Evolutionary conservation across 2,113 vertebrate genomes (phyloP).

Genomic region (Malurus cyaneus): DNA sequence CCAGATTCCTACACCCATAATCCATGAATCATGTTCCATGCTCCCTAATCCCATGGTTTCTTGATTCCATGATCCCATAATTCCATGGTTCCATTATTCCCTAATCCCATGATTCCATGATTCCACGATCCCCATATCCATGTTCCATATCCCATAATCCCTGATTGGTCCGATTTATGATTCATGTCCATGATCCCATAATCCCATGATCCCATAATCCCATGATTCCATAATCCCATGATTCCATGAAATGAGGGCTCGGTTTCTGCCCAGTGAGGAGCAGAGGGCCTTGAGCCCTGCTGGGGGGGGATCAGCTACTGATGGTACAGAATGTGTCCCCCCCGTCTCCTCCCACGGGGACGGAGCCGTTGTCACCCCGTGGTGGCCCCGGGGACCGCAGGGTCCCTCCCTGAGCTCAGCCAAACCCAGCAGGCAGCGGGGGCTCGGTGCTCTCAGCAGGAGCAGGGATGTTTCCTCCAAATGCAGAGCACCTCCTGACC

Average conservation of each 20-base stretch:
- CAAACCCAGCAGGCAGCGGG: background rate
- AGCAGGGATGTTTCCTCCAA: background rate
- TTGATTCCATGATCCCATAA: too few relatives aligned
- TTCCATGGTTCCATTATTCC: too few relatives aligned
- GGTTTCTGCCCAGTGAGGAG: background rate
- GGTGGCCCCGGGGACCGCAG: background rate
- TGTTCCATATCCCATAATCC: too few relatives aligned
- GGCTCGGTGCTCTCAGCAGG: fast-evolving
- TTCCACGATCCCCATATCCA: too few relatives aligned
- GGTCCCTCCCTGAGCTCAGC: background rate
- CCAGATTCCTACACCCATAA: too few relatives aligned
- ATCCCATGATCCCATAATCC: too few relatives aligned
- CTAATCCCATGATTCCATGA: too few relatives aligned
- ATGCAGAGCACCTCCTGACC: background rate
- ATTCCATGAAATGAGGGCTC: fast-evolving
- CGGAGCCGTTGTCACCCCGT: fast-evolving
- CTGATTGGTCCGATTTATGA: too few relatives aligned
- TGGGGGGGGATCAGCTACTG: background rate
- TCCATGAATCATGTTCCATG: too few relatives aligned
- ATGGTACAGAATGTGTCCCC: fast-evolving
- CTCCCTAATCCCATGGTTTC: too few relatives aligned
- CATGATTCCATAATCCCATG: fast-evolving
- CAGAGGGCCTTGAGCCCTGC: background rate
- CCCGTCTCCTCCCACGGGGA: fast-evolving
- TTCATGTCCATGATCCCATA: too few relatives aligned